Evolutionary conservation across 2,113 vertebrate genomes (phyloP), one percentile per base, ranked within the genome.

Genomic region (Tetraodon nigroviridis): DNA sequence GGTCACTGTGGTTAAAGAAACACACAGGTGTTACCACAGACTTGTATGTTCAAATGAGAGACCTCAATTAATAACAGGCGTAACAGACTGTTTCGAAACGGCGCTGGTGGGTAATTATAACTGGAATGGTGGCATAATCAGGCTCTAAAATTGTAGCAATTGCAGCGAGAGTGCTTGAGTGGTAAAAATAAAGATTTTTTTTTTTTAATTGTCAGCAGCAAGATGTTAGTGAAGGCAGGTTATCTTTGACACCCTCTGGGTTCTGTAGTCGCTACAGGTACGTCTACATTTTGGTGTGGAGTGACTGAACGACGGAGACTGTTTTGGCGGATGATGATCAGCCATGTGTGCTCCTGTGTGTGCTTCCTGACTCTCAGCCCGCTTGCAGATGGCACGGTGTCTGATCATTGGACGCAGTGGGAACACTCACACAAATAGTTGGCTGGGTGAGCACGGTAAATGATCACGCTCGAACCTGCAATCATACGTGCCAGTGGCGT

Each of bases 311-410:
- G 62, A 62, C 49, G 52, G 58, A 51, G 69, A 59, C 49, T 62
- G 62, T 79, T 72, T 52, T 88, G 83, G 83, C 79, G 49, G 41
- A 2, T 32, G 70, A 61, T 69, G 64, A 73, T 68, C 77, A 49
- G 70, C 85, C 89, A 90, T 90, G 88, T 90, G 88, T 77, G 82
- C 62, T 82, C 80, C 71, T 73, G 80, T 79, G 81, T 85, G 82
- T 84, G 86, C 87, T 88, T 92, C 89, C 90, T 91, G 90, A 88
- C 82, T 89, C 86, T 87, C 85, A 68, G 84, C 82, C 82, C 73
- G 75, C 78, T 51, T 84, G 79, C 89, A 91, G 90, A 91, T 91
- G 90, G 88, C 78, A 66, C 62, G 53, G 68, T 65, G 75, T 88
- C 82, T 81, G 84, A 85, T 75, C 52, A 55, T 79, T 46, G 44